phyloP scores from a whole-genome alignment of 1,140 invertebrate genomes.

The Drosophila carrolli region DNA sequence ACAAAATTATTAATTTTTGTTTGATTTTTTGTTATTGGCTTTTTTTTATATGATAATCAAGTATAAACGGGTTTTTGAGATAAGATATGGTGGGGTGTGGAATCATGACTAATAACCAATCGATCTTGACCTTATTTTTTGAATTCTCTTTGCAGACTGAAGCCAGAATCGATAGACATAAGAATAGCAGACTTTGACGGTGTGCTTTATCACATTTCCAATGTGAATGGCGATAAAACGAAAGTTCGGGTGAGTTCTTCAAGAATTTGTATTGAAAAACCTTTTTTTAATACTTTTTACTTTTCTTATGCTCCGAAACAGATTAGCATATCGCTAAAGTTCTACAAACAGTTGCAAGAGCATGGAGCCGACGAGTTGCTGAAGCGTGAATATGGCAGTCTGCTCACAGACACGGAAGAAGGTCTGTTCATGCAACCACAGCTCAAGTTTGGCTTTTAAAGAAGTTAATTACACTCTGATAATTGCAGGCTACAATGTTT shows the following conservation, averaged over 20 bases:
- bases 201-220: constrained; percentile 99
- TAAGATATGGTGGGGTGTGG: constrained; percentile 46
- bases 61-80: constrained; percentile 10
- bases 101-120: constrained; percentile 37
- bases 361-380: constrained; percentile 99
- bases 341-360: constrained; percentile 99
- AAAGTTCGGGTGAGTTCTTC: constrained; percentile 94
- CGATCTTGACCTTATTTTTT: constrained; percentile 14
- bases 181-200: constrained; percentile 99
- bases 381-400: constrained; percentile 94
- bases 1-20: background rate
- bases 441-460: background rate
- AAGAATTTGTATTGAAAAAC: background rate
- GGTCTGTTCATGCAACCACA: constrained; percentile 86
- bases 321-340: constrained; percentile 99
- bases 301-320: constrained; percentile 84
- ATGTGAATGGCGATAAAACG: constrained; percentile 97
- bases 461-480: constrained; percentile 23
- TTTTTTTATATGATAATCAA: background rate
- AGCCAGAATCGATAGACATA: constrained; percentile 97
- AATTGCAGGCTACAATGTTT: constrained; percentile 95
- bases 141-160: constrained; percentile 88
- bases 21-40: background rate
- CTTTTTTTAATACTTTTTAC: constrained; percentile 3
- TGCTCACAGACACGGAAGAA: constrained; percentile 93